These are phyloP conservation scores for Drosophila pectinifera DNA, from an alignment of 1,140 invertebrate genomes.

Conservation along the genomic window DNA sequence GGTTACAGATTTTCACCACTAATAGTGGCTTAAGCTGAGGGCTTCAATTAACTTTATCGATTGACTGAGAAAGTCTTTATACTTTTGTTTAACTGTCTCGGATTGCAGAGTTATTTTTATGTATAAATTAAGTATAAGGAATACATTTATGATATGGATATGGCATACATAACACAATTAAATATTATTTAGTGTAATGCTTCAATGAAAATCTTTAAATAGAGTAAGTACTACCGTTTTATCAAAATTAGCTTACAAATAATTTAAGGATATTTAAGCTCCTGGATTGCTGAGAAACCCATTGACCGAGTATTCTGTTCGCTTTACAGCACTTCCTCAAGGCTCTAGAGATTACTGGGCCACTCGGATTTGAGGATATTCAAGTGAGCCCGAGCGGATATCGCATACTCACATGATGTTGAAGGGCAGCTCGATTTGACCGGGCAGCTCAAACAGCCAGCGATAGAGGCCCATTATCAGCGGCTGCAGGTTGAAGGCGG, in stretches of 20 bases:
- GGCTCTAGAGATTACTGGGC: background rate
- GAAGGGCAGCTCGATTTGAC: conserved; percentile 58
- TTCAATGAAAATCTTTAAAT: too few species aligned
- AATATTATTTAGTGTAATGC: too few species aligned
- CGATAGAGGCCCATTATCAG: conserved; percentile 64
- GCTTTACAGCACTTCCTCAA: background rate
- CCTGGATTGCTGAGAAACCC: background rate
- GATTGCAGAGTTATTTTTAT: too few species aligned
- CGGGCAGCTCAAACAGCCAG: conserved; percentile 31
- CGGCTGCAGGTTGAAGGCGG: conserved; percentile 58
- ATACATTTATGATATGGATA: too few species aligned
- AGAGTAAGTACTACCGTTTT: too few species aligned
- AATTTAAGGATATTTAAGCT: background rate
- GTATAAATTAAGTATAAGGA: background rate
- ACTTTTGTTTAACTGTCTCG: too few species aligned
- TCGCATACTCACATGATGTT: conserved; percentile 67
- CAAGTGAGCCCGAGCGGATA: background rate
- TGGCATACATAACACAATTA: too few species aligned
- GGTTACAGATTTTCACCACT: conserved; percentile 12
- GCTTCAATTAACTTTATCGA: conserved; percentile 3
- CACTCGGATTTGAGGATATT: background rate
- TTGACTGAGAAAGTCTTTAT: conserved; percentile 3
- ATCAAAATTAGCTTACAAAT: background rate
- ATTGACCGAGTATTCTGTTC: background rate
- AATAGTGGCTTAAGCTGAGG: background rate